Percentiles rank a stretch among this genome's conserved stretches.
Evolutionary conservation across 2,113 vertebrate genomes (phyloP).

Genomic region (Chaetura pelagica): DNA sequence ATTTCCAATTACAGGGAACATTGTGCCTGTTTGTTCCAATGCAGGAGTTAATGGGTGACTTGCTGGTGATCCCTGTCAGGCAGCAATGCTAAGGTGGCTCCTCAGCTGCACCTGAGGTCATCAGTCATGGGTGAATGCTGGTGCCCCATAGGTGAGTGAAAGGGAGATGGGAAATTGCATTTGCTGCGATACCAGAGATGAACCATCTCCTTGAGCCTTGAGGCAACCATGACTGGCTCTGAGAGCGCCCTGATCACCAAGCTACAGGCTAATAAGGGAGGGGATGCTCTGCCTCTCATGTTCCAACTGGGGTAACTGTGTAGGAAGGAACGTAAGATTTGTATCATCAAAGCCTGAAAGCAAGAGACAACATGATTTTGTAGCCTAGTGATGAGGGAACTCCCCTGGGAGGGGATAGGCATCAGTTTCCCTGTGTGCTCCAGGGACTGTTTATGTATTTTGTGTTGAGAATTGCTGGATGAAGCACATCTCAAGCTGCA

Average conservation of each 20-base stretch:
- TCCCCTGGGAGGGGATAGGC: constrained; percentile 62
- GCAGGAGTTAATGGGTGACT: not conserved
- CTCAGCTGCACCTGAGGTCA: not conserved
- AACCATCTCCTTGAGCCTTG: not conserved
- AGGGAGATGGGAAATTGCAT: not conserved
- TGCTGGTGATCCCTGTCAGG: not conserved
- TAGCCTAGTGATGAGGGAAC: constrained; percentile 54
- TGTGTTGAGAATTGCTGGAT: constrained; percentile 18
- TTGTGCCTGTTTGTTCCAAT: no score
- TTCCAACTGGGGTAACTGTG: constrained; percentile 33
- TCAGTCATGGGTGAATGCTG: accelerated
- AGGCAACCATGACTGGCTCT: not conserved
- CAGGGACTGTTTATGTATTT: constrained; percentile 56
- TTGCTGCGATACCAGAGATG: not conserved
- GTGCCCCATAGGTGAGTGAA: not conserved
- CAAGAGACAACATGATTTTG: constrained; percentile 63
- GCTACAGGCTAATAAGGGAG: not conserved
- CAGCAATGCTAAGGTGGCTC: no score
- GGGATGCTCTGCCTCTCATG: constrained; percentile 9
- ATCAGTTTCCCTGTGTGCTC: constrained; percentile 27
- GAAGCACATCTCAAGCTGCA: not conserved
- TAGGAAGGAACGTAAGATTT: constrained; percentile 65
- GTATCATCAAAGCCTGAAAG: constrained; percentile 61
- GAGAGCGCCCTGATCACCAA: not conserved
- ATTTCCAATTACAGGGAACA: not conserved